Conservation (phyloP, 2,797 vertebrate genomes). For the Gadopsis marmoratus region DNA sequence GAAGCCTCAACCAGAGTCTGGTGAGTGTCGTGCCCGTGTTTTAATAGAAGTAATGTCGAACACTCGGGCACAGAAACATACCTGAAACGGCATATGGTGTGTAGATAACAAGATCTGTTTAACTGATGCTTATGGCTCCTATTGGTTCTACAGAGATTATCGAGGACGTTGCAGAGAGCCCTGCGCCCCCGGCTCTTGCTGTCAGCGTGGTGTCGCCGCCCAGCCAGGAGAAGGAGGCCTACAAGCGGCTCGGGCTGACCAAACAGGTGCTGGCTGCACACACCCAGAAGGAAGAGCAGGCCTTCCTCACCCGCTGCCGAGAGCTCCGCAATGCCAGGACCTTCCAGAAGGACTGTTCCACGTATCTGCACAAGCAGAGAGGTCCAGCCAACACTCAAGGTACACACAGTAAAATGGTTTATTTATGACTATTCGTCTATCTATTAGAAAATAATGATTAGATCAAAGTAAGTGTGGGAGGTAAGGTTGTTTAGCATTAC, state of each 20-base stretch:
- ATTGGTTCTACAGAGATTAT: constrained; percentile 86
- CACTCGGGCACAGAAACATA: background rate
- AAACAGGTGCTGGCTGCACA: constrained; percentile 95
- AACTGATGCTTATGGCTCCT: background rate
- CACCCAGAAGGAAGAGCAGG: constrained; percentile 95
- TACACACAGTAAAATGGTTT: constrained; percentile 30
- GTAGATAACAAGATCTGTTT: background rate
- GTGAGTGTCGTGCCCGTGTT: constrained; percentile 70
- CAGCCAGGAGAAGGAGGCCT: constrained; percentile 89
- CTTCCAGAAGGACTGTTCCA: constrained; percentile 87
- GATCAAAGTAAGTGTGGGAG: background rate
- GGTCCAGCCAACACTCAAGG: constrained; percentile 69
- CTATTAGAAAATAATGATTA: too few relatives aligned
- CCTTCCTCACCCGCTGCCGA: constrained; percentile 91
- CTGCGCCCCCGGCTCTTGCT: constrained; percentile 66
- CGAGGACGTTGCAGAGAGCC: constrained; percentile 88
- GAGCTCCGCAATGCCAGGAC: constrained; percentile 84
- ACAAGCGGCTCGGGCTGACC: constrained; percentile 91
- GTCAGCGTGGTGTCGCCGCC: constrained; percentile 77
- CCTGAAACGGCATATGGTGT: background rate
- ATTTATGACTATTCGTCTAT: background rate
- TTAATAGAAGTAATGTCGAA: background rate
- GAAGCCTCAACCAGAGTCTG: constrained; percentile 92
- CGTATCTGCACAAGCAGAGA: constrained; percentile 80
- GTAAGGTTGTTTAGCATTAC: background rate